Conservation (phyloP, 1,140 invertebrate species). For the Ceratina japonica region DNA sequence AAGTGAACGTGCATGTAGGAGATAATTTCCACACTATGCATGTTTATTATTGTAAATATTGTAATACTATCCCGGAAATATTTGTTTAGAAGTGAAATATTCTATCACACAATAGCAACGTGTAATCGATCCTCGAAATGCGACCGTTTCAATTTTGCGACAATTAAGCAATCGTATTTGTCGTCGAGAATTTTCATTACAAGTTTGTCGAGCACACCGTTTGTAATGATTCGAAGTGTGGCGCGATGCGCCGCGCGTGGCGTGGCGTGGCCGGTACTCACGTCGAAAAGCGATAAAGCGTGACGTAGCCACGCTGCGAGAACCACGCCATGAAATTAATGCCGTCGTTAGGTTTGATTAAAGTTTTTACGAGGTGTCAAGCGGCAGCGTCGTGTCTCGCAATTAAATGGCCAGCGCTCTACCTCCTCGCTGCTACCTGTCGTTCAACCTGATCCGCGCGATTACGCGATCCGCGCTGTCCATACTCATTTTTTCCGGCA, state of each 20-base stretch:
- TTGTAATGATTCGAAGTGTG: constrained; percentile 56
- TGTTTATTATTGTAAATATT: no score
- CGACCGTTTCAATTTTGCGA: neutral
- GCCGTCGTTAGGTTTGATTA: constrained; percentile 66
- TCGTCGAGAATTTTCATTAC: constrained; percentile 52
- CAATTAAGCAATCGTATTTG: constrained; percentile 32
- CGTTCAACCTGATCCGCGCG: constrained; percentile 29
- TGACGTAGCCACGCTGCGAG: constrained; percentile 15
- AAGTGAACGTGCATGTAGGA: no score
- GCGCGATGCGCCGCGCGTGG: neutral
- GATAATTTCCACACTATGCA: no score
- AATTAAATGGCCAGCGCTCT: constrained; percentile 59
- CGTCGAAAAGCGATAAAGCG: constrained; percentile 48
- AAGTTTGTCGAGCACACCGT: neutral
- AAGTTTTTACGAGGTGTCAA: constrained; percentile 70
- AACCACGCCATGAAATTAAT: constrained; percentile 43
- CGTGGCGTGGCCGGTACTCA: constrained; percentile 26
- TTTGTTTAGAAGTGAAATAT: no score
- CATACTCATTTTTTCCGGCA: neutral
- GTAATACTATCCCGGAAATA: no score
- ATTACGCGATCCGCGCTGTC: neutral
- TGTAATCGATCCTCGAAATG: neutral
- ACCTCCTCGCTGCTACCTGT: constrained; percentile 12
- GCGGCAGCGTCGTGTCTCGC: constrained; percentile 50
- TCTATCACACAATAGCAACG: no score